Conservation (phyloP, 23 tunicate genomes). For the Oikopleura vanhoeffeni region DNA sequence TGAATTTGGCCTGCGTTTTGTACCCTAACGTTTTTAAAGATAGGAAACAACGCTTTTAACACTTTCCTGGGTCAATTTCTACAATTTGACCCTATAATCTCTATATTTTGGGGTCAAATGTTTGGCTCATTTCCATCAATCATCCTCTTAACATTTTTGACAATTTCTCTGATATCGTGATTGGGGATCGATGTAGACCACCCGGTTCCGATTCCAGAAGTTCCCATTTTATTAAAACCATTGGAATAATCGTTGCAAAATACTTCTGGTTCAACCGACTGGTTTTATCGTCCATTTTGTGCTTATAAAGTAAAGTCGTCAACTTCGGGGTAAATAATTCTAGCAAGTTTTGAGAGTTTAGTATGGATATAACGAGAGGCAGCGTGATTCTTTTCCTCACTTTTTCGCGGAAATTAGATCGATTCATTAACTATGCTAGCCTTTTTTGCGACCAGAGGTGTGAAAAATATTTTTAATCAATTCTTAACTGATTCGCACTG, state of each 20-base stretch:
- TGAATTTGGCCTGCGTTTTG: too few relatives aligned
- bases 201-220: slow-evolving; percentile 89
- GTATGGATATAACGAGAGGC: too few relatives aligned
- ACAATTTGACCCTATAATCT: background rate
- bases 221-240: slow-evolving; percentile 58
- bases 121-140: slow-evolving; percentile 51
- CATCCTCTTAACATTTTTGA: slow-evolving; percentile 36
- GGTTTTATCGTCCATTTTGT: slow-evolving; percentile 63
- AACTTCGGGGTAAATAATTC: slow-evolving; percentile 39
- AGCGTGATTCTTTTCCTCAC: too few relatives aligned
- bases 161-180: slow-evolving; percentile 65
- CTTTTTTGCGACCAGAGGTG: too few relatives aligned
- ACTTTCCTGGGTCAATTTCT: background rate
- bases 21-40: too few relatives aligned
- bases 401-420: too few relatives aligned
- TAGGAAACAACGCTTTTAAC: too few relatives aligned
- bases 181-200: slow-evolving; percentile 82
- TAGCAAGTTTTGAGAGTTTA: too few relatives aligned
- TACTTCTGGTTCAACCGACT: slow-evolving; percentile 66
- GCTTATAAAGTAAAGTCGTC: slow-evolving; percentile 62
- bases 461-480: too few relatives aligned
- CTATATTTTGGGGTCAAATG: slow-evolving; percentile 18
- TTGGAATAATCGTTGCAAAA: slow-evolving; percentile 89
- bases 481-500: too few relatives aligned
- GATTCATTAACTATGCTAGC: too few relatives aligned